Percentiles rank a stretch among this genome's conserved stretches.
These are phyloP conservation scores for Anoura caudifer DNA, from an alignment of 2,113 vertebrate genomes.

Conservation along the genomic window DNA sequence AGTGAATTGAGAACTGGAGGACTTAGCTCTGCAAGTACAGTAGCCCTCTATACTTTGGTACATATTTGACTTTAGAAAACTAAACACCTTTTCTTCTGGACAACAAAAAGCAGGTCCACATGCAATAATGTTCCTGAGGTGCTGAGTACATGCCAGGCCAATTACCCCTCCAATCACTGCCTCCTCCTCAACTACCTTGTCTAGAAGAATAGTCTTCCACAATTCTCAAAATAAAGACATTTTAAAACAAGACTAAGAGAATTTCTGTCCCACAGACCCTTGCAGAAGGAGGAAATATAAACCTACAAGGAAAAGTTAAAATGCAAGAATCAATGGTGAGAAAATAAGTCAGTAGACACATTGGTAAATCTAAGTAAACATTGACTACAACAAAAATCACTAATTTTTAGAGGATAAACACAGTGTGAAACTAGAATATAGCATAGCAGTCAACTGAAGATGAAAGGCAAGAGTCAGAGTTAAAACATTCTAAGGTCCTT, in stretches of 20 bases:
- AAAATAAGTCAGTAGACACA: not conserved
- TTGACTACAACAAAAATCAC: not conserved
- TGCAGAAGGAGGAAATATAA: not conserved
- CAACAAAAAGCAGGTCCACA: not conserved
- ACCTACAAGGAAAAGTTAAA: not conserved
- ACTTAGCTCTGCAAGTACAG: not conserved
- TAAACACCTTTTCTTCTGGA: not conserved
- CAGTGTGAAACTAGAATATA: not conserved
- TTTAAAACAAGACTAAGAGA: not conserved
- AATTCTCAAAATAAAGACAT: constrained; percentile 40
- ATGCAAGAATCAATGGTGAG: not conserved
- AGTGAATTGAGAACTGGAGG: not conserved
- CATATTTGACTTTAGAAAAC: not conserved
- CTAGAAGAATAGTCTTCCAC: constrained; percentile 57
- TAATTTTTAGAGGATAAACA: not conserved
- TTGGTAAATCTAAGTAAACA: not conserved
- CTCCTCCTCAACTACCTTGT: constrained; percentile 44
- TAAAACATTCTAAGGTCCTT: not conserved
- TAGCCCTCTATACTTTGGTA: not conserved
- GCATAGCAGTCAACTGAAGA: not conserved
- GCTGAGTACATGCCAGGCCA: constrained; percentile 4
- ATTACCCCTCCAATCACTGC: not conserved
- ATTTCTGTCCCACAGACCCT: not conserved
- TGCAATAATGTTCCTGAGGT: not conserved
- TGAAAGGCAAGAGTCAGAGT: not conserved